A percentile compares a stretch with the other conserved stretches of the same genome.
These are phyloP conservation scores for Morpho deidamia DNA, from an alignment of 2,888 invertebrate species.

Conservation along the genomic window DNA sequence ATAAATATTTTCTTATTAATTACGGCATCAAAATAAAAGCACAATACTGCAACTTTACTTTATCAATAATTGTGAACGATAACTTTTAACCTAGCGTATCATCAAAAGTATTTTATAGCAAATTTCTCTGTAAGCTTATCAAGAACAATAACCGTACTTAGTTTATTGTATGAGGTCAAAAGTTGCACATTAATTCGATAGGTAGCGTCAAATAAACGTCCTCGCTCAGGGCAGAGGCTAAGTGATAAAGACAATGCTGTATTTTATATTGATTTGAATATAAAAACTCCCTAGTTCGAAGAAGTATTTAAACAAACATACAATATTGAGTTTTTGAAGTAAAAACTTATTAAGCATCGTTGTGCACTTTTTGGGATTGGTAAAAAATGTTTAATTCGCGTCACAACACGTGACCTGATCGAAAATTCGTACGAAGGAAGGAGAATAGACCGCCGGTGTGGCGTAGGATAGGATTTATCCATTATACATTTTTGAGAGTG, in stretches of 20 bases:
- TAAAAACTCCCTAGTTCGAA: too few species aligned
- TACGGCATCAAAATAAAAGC: not conserved
- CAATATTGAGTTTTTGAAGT: too few species aligned
- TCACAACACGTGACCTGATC: too few species aligned
- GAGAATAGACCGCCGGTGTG: too few species aligned
- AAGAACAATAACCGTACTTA: not conserved
- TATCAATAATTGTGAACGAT: not conserved
- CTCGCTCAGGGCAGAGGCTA: not conserved
- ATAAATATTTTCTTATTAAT: not conserved
- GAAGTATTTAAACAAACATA: too few species aligned
- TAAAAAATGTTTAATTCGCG: too few species aligned
- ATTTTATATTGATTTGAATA: not conserved
- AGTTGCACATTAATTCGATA: conserved; percentile 8
- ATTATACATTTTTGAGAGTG: too few species aligned
- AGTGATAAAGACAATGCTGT: not conserved
- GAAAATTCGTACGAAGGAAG: too few species aligned
- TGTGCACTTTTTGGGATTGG: too few species aligned
- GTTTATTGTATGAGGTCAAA: conserved; percentile 6
- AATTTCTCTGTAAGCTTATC: conserved; percentile 3
- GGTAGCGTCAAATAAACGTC: not conserved
- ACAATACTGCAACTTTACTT: too few species aligned
- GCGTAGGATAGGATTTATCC: too few species aligned
- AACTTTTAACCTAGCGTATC: not conserved
- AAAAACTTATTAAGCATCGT: too few species aligned
- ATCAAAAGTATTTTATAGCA: not conserved